Evolutionary conservation across 1,140 invertebrate species (phyloP).

Genomic region (Chelonus insularis): DNA sequence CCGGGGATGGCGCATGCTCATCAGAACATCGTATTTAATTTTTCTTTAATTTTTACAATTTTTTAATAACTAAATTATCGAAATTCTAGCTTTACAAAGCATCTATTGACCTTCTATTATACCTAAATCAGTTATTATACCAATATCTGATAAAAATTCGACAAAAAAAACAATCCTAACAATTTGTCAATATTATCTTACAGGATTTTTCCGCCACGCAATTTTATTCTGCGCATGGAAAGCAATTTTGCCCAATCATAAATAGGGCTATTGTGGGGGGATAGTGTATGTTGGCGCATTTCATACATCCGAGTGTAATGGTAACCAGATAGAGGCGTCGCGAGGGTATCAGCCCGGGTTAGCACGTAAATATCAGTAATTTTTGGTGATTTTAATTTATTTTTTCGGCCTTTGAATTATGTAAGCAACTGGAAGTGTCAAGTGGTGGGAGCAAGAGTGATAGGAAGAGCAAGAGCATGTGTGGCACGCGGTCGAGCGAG

Average conservation of each 20-base stretch:
- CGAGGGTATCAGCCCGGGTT: slow-evolving; percentile 55
- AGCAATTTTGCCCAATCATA: slow-evolving; percentile 63
- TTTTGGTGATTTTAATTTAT: neutral
- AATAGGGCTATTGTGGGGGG: slow-evolving; percentile 62
- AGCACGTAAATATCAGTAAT: slow-evolving; percentile 49
- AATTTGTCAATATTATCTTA: slow-evolving; percentile 24
- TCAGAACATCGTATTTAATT: slow-evolving; percentile 54
- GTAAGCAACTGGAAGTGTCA: slow-evolving; percentile 2
- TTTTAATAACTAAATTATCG: too few relatives aligned
- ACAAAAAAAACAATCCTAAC: too few relatives aligned
- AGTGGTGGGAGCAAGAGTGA: too few relatives aligned
- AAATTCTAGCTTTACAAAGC: too few relatives aligned
- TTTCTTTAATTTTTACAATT: slow-evolving; percentile 46
- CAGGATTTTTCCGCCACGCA: slow-evolving; percentile 58
- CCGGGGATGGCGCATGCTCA: slow-evolving; percentile 43
- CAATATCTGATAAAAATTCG: too few relatives aligned
- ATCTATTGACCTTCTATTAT: too few relatives aligned
- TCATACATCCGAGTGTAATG: slow-evolving; percentile 60
- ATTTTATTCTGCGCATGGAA: slow-evolving; percentile 63
- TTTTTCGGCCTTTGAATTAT: slow-evolving; percentile 19
- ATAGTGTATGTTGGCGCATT: slow-evolving; percentile 59
- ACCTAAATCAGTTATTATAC: too few relatives aligned
- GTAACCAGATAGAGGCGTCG: slow-evolving; percentile 59
- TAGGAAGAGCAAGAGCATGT: slow-evolving; percentile 12
- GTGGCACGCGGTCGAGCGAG: slow-evolving; percentile 33